Percentiles rank a stretch among this genome's conserved stretches.
Conservation (phyloP, 2,797 vertebrate genomes). For the Miichthys miiuy region DNA sequence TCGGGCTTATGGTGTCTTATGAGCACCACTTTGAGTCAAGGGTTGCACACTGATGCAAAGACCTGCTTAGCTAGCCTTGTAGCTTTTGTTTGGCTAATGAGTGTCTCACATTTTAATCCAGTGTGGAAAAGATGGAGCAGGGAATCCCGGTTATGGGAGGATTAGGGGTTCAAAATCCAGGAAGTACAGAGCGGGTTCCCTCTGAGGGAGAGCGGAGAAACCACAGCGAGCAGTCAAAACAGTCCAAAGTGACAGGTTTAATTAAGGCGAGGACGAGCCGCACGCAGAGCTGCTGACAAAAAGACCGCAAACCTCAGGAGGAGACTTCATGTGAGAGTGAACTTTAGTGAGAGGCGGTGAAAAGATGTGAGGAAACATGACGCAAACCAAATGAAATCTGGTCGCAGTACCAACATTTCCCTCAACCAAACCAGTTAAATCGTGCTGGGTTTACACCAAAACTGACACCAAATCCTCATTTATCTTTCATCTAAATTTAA, state of each 20-base stretch:
- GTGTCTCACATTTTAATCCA: constrained; percentile 54
- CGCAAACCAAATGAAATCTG: background rate
- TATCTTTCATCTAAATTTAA: too few species aligned
- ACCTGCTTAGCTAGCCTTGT: constrained; percentile 40
- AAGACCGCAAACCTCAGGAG: background rate
- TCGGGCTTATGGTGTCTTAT: constrained; percentile 4
- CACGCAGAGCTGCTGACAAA: background rate
- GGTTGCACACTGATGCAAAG: constrained; percentile 41
- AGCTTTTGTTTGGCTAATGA: constrained; percentile 54
- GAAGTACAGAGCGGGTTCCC: constrained; percentile 11
- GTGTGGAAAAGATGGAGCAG: constrained; percentile 44
- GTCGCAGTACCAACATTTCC: background rate
- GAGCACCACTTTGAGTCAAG: constrained; percentile 35
- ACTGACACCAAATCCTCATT: too few species aligned
- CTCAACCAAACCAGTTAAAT: background rate
- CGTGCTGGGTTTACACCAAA: too few species aligned
- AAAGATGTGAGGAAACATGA: background rate
- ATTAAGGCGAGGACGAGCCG: background rate
- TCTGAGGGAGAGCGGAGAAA: background rate
- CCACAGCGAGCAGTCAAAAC: background rate
- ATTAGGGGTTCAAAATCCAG: constrained; percentile 39
- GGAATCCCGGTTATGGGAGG: constrained; percentile 26
- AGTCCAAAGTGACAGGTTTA: constrained; percentile 10
- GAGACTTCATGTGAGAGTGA: fast-evolving
- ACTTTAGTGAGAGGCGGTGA: too few species aligned